A percentile compares a stretch with the other conserved stretches of the same genome.
Conservation (phyloP, 2,888 invertebrate species). For the Deilephila porcellus region DNA sequence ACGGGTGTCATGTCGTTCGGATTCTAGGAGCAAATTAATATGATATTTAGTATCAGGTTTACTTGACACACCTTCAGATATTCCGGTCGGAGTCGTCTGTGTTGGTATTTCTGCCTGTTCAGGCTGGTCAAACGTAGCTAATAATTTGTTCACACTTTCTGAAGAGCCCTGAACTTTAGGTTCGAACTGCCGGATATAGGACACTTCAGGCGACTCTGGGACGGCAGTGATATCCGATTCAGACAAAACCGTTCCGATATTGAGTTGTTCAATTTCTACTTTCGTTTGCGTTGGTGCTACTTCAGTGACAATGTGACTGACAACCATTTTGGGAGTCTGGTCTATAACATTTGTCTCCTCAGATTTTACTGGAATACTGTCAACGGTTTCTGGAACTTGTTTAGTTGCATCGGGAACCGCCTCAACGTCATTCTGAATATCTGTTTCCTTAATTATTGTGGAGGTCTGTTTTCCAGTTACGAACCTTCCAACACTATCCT, state of each 20-base stretch:
- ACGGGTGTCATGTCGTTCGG: constrained; percentile 66
- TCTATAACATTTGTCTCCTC: neutral
- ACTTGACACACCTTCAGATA: constrained; percentile 7
- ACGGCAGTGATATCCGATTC: constrained; percentile 53
- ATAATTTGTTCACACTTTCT: constrained; percentile 56
- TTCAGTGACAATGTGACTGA: constrained; percentile 48
- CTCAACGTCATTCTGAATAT: neutral
- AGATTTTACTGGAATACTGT: neutral
- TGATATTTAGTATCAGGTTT: constrained; percentile 52
- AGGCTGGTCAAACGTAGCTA: constrained; percentile 56
- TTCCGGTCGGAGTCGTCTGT: constrained; percentile 38
- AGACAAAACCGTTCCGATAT: constrained; percentile 56
- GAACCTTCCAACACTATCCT: neutral
- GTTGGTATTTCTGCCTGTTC: constrained; percentile 64
- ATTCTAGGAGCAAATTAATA: constrained; percentile 61
- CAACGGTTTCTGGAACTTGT: constrained; percentile 26
- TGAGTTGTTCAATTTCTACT: constrained; percentile 55
- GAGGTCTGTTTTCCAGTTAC: neutral
- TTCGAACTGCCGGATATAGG: constrained; percentile 62
- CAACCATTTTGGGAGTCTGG: constrained; percentile 34
- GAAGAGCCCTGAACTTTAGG: constrained; percentile 54
- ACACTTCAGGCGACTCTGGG: constrained; percentile 53
- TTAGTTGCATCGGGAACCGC: neutral
- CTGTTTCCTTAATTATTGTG: neutral
- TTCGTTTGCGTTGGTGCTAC: constrained; percentile 52